A percentile compares a stretch with the other conserved stretches of the same genome.
These are phyloP conservation scores for Melanchra persicariae DNA, from an alignment of 2,888 invertebrate genomes.

Conservation along the genomic window DNA sequence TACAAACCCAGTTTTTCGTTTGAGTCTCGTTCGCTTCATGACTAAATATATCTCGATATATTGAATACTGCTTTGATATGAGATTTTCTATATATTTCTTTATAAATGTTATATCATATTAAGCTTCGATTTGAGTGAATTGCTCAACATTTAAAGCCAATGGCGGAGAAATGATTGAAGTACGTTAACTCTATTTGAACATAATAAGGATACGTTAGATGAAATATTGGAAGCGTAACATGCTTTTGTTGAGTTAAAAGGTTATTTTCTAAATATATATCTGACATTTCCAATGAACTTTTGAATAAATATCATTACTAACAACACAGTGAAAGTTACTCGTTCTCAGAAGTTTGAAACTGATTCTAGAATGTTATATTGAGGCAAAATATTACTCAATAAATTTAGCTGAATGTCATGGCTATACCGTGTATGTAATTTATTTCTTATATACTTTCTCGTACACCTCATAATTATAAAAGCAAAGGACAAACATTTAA, in stretches of 20 bases:
- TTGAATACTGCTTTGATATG: conserved; percentile 45
- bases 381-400: background rate
- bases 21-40: conserved; percentile 32
- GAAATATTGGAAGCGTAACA: conserved; percentile 25
- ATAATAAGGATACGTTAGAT: conserved; percentile 22
- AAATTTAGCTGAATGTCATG: background rate
- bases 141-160: conserved; percentile 61
- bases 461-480: no score
- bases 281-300: conserved; percentile 26
- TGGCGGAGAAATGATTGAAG: conserved; percentile 53
- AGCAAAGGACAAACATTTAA: no score
- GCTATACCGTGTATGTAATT: background rate
- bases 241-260: conserved; percentile 27
- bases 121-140: conserved; percentile 50
- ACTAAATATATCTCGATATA: conserved; percentile 39
- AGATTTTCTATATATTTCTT: conserved; percentile 49
- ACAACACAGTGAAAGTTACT: background rate
- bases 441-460: no score
- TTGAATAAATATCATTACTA: background rate
- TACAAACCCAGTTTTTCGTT: conserved; percentile 41
- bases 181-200: conserved; percentile 51
- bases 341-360: background rate
- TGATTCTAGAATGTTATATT: background rate
- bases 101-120: conserved; percentile 42
- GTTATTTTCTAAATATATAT: conserved; percentile 21